Base-by-base conservation (phyloP, 2,113 vertebrate species). In the Tragulus kanchil region DNA sequence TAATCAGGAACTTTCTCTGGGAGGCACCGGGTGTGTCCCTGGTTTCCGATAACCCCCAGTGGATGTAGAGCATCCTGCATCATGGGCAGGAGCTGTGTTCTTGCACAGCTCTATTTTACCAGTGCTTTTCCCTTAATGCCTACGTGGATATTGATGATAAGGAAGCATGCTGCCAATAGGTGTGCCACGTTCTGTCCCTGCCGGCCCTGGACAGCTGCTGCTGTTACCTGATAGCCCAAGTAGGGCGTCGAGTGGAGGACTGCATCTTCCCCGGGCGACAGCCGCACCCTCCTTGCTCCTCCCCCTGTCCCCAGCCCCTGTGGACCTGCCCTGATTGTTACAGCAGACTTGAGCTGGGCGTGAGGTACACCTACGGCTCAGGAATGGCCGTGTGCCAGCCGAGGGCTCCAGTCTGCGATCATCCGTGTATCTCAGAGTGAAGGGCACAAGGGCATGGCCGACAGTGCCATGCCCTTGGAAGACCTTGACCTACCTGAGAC, bases 61-160 rank as follows among this genome's bases (percentile, higher is more conserved):
- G 42, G 45, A 5, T 3, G 10, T 31, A 28, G 28, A 25, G 1
- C 21, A 8, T 36, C 23, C 21, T 2, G 0, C 0, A 1, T 16
- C 23, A 8, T 15, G 10, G 16, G 71, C 4, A 28, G 26, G 59
- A 5, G 6, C 1, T 1, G 0, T 6, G 16, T 17, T 50, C 64
- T 31, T 8, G 7, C 2, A 45, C 7, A 7, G 45, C 83, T 75
- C 28, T 11, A 10, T 45, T 54, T 89, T 9, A 54, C 23, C 36
- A 0, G 1, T 8, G 88, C 54, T 61, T 21, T 26, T 0, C 31
- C 79, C 83, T 54, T 65, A 59, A 86, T 14, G 69, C 45, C 64
- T 9, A 6, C 23, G 1, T 0, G 0, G 8, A 17, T 14, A 8
- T 8, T 58, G 95, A 65, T 17, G 92, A 54, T 59, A 48, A 78